These are phyloP conservation scores for Takifugu rubripes DNA, from an alignment of 2,797 vertebrate species.

Conservation along the genomic window DNA sequence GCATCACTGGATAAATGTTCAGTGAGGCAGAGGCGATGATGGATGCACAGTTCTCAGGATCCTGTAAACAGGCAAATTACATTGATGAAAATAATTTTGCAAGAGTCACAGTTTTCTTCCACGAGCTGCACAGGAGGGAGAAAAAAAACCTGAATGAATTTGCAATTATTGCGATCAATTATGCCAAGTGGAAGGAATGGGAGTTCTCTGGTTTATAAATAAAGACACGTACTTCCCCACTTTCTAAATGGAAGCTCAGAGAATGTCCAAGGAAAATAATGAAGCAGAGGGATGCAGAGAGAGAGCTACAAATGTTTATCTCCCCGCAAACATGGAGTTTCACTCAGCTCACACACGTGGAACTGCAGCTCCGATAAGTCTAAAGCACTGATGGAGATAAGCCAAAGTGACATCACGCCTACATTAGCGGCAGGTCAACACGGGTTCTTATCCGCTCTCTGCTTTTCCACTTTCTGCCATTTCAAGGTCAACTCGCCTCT, in stretches of 20 bases:
- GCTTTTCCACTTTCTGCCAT: slow-evolving; percentile 23
- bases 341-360: slow-evolving; percentile 63
- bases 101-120: too few relatives aligned
- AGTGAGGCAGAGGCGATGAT: neutral
- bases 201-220: slow-evolving; percentile 72
- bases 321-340: slow-evolving; percentile 63
- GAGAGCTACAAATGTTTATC: slow-evolving; percentile 47
- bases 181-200: slow-evolving; percentile 64
- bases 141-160: slow-evolving; percentile 13
- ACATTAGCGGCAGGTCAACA: slow-evolving; percentile 50
- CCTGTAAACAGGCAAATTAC: neutral
- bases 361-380: slow-evolving; percentile 45
- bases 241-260: slow-evolving; percentile 44
- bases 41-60: neutral
- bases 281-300: slow-evolving; percentile 4
- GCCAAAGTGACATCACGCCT: slow-evolving; percentile 61
- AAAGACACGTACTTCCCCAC: slow-evolving; percentile 56
- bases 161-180: slow-evolving; percentile 56
- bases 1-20: slow-evolving; percentile 1
- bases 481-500: slow-evolving; percentile 51
- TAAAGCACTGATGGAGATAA: slow-evolving; percentile 58
- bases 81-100: neutral
- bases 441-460: slow-evolving; percentile 12
- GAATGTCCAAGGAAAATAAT: slow-evolving; percentile 17
- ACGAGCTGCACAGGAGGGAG: slow-evolving; percentile 1